These are phyloP conservation scores for Drosophila novamexicana DNA, from an alignment of 1,140 invertebrate species.

Conservation along the genomic window DNA sequence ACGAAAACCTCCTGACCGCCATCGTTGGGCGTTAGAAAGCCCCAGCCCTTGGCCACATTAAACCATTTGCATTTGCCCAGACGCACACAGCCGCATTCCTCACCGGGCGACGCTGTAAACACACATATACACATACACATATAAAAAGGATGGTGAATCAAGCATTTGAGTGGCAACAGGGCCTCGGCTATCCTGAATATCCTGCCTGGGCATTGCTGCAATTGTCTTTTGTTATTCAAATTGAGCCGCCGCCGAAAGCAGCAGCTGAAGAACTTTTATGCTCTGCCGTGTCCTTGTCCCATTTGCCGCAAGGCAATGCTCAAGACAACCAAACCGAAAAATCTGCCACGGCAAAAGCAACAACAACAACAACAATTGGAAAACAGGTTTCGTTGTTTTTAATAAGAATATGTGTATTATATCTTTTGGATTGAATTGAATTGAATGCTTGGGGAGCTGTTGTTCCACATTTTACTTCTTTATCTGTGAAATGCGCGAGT, in stretches of 20 bases:
- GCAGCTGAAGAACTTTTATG: conserved; percentile 55
- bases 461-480: conserved; percentile 41
- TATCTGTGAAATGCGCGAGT: conserved; percentile 60
- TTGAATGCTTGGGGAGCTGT: conserved; percentile 26
- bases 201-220: conserved; percentile 47
- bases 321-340: conserved; percentile 13
- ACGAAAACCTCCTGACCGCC: conserved; percentile 95
- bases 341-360: conserved; percentile 4
- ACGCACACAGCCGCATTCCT: conserved; percentile 85
- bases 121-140: neutral
- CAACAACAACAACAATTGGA: conserved; percentile 21
- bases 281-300: conserved; percentile 65
- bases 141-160: neutral
- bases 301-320: conserved; percentile 69
- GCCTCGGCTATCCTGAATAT: conserved; percentile 54
- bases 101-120: conserved; percentile 39
- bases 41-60: conserved; percentile 96
- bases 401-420: conserved; percentile 22
- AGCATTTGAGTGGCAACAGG: neutral
- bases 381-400: conserved; percentile 72
- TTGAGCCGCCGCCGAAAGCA: conserved; percentile 54
- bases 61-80: conserved; percentile 96
- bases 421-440: conserved; percentile 30
- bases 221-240: conserved; percentile 69
- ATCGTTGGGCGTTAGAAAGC: conserved; percentile 95